Evolutionary conservation across 2,888 invertebrate species (phyloP), one percentile per base, ranked within the genome.

Genomic region (Ommatoiulus sabulosus): DNA sequence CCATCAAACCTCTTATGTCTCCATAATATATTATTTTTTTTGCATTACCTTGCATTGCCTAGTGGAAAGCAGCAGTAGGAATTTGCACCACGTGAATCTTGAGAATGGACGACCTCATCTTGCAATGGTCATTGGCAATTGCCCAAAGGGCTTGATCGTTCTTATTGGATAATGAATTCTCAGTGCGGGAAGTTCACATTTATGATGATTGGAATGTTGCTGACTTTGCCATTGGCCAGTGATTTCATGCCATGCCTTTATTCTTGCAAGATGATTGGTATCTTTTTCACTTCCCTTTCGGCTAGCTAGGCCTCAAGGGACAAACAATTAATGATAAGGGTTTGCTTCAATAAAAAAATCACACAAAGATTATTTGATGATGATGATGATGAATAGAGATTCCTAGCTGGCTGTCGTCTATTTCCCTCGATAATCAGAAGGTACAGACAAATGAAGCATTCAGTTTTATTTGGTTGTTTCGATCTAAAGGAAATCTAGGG

Each of bases 131-230:
- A 24, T 72, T 72, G 72, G 72, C 72, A 72, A 8, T 72, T 24
- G 72, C 72, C 72, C 20, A 24, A 72, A 24, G 12, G 24, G 72
- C 72, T 24, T 72, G 20, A 72, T 24, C n/a, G 24, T 24, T 72
- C 24, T 72, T 24, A 72, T 72, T 72, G 72, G 72, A 72, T 72
- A 72, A 72, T 72, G 72, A 72, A 72, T 8, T 72, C 24, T 72
- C 72, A 8, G 24, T 24, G 20, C 24, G 5, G 20, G 24, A 72
- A 20, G 63, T 20, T 20, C 63, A 20, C 63, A 20, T n/a, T 7
- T 63, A 63, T 63, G 20, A 72, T 24, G 72, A 72, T 72, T 72
- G 72, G 72, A 72, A 72, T 72, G 24, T 72, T 6, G 20, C 24
- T 24, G 20, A 24, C 10, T 72, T 63, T 20, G 7, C 12, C 24